Base-by-base conservation (phyloP, 2,797 vertebrate species). In the Chiroxiphia lanceolata region DNA sequence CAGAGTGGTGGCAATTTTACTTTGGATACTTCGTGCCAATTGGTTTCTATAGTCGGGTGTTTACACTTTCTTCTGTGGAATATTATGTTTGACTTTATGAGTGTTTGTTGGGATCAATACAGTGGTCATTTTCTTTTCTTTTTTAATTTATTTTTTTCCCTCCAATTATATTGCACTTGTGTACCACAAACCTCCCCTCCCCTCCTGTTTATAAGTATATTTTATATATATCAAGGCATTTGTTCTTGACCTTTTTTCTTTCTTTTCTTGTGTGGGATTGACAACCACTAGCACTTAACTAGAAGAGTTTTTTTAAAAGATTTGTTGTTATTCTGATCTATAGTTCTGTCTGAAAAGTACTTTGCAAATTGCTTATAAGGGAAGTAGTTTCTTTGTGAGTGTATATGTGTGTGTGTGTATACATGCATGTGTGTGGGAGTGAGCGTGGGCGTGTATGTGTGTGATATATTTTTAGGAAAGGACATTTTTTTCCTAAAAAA, bases 161-260 rank as follows among this genome's bases (percentile, higher is more conserved):
- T 90, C 94, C 89, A 40, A 95, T 97, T 97, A 93, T 98, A 98
- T 98, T 98, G 99, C 98, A 99, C 98, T 99, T 98, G 98, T 98
- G 90, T 98, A 96, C 79, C 44, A 96, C 90, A 87, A 96, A 87
- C 92, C 45, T 95, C 90, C 94, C 89, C 89, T 92, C 93, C 96
- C 92, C 97, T 92, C 94, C 96, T 95, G 95, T 97, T 98, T 97
- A 96, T 96, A 97, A 97, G 84, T 96, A 96, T 98, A 97, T 98
- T 98, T 98, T 98, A 96, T 98, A 97, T 94, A 78, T 98, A 96
- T 97, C 95, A 95, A 98, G 96, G 91, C 84, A 69, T 97, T 97
- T 94, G 96, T 96, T 97, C 98, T 98, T 97, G 94, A 95, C 83
- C 74, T 83, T 92, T 91, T 91, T 83, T 83, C 93, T 92, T 95